Evolutionary conservation across 2,888 invertebrate species (phyloP).

Genomic region (Drosophila ustulata): DNA sequence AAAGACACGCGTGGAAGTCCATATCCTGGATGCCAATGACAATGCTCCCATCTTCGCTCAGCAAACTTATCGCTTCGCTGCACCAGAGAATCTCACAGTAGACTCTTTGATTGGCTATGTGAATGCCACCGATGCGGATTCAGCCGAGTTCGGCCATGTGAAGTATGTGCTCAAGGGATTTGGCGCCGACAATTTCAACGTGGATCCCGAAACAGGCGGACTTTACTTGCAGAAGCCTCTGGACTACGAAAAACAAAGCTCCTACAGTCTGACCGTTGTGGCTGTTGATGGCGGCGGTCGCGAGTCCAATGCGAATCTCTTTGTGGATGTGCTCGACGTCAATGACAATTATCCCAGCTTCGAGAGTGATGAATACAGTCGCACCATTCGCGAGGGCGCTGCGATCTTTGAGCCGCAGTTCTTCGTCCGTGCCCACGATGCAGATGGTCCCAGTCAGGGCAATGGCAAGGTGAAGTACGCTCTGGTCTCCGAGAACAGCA

Average conservation of each 20-base stretch:
- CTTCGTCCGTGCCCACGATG: constrained; percentile 91
- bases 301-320: constrained; percentile 89
- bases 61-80: constrained; percentile 88
- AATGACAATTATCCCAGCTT: constrained; percentile 92
- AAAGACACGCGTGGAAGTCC: constrained; percentile 87
- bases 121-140: constrained; percentile 90
- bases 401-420: constrained; percentile 92
- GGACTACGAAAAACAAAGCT: constrained; percentile 92
- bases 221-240: constrained; percentile 88
- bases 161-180: constrained; percentile 92
- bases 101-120: constrained; percentile 89
- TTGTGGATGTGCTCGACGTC: constrained; percentile 90
- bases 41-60: constrained; percentile 90
- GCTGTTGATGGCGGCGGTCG: constrained; percentile 93
- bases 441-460: constrained; percentile 90
- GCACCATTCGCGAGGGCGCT: constrained; percentile 92
- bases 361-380: constrained; percentile 89
- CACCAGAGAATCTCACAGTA: constrained; percentile 88
- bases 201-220: constrained; percentile 89
- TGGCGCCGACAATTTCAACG: constrained; percentile 91
- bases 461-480: constrained; percentile 89
- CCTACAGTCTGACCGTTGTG: constrained; percentile 91
- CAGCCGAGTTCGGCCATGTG: constrained; percentile 89
- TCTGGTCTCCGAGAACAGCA: constrained; percentile 89
- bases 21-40: constrained; percentile 91